Evolutionary conservation across 2,113 vertebrate species (phyloP).

Genomic region (Amphiprion ocellaris): DNA sequence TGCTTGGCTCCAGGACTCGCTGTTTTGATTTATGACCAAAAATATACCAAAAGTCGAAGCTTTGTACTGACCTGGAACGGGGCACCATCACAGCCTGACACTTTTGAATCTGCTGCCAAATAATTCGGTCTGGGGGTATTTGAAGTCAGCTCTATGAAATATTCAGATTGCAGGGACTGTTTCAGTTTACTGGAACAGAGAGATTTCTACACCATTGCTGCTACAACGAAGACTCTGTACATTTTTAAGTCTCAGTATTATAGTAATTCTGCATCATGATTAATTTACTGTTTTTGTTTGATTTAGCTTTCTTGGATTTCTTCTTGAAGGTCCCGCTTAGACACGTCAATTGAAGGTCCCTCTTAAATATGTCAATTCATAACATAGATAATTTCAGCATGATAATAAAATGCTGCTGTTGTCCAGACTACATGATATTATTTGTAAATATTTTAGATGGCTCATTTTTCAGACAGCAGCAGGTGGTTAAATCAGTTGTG

Average conservation of each 20-base stretch:
- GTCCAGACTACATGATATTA: background rate
- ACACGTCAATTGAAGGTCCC: background rate
- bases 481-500: slow-evolving; percentile 35
- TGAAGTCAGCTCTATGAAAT: slow-evolving; percentile 59
- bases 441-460: slow-evolving; percentile 16
- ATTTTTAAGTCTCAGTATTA: background rate
- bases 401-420: background rate
- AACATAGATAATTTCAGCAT: background rate
- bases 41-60: slow-evolving; percentile 41
- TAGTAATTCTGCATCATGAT: background rate
- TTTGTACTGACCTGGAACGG: slow-evolving; percentile 49
- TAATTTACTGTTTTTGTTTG: background rate
- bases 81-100: slow-evolving; percentile 14
- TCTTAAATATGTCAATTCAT: slow-evolving; percentile 1
- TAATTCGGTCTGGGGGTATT: slow-evolving; percentile 53
- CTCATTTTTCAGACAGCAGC: slow-evolving; percentile 1
- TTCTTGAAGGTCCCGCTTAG: background rate
- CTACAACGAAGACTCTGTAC: background rate
- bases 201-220: slow-evolving; percentile 2
- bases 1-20: background rate
- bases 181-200: slow-evolving; percentile 44
- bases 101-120: slow-evolving; percentile 52
- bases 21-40: slow-evolving; percentile 42
- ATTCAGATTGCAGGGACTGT: slow-evolving; percentile 49
- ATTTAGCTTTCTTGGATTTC: slow-evolving; percentile 2